These are phyloP conservation scores for Taxidea taxus DNA, from an alignment of 2,113 vertebrate genomes.

Conservation along the genomic window DNA sequence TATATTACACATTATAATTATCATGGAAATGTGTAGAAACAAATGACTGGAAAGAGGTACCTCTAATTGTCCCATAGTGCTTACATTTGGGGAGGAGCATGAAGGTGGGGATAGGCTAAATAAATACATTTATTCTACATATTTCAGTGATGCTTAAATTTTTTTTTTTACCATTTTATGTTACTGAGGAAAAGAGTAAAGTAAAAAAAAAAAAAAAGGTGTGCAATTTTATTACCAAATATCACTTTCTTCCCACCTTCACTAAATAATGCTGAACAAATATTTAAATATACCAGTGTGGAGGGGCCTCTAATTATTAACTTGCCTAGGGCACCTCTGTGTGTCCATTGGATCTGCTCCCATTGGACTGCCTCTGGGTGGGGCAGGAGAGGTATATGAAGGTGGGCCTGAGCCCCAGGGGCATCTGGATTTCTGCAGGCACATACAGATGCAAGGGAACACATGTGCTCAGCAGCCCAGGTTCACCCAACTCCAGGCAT, in stretches of 20 bases:
- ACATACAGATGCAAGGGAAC: neutral
- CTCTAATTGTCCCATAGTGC: neutral
- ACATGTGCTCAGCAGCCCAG: neutral
- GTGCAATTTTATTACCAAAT: neutral
- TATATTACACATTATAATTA: neutral
- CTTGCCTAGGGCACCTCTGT: neutral
- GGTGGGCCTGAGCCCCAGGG: fast-evolving
- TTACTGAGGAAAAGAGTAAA: neutral
- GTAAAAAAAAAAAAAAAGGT: neutral
- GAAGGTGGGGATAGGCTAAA: neutral
- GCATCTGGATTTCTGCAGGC: neutral
- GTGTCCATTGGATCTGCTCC: neutral
- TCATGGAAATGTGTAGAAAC: neutral
- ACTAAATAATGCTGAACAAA: neutral
- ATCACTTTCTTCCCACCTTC: neutral
- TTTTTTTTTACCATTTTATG: neutral
- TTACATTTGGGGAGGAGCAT: neutral
- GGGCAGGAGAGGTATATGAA: neutral
- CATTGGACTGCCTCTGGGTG: fast-evolving
- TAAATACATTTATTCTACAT: neutral
- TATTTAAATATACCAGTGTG: neutral
- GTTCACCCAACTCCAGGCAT: neutral
- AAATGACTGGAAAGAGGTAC: neutral
- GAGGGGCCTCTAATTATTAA: neutral
- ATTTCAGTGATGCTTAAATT: neutral